Percentiles rank a stretch among this genome's conserved stretches.
phyloP scores from a whole-genome alignment of 2,888 invertebrate species.

The Eudemis profundana region DNA sequence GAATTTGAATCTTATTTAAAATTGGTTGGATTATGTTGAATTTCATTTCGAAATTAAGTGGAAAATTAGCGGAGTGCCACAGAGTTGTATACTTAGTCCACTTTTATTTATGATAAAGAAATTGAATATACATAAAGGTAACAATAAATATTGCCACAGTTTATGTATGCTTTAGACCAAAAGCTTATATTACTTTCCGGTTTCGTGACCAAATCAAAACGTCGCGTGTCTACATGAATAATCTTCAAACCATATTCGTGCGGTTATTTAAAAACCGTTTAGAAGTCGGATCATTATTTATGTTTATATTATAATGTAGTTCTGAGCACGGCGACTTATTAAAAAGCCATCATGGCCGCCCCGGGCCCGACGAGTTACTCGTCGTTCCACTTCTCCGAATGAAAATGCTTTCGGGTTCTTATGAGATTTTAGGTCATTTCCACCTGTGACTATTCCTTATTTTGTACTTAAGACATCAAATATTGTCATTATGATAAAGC shows the following conservation, averaged over 20 bases:
- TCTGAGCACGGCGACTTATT: constrained; percentile 56
- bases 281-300: constrained; percentile 37
- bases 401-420: constrained; percentile 42
- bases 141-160: too few species aligned
- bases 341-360: constrained; percentile 59
- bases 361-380: constrained; percentile 39
- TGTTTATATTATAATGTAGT: constrained; percentile 33
- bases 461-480: neutral
- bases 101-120: too few species aligned
- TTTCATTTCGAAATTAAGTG: neutral
- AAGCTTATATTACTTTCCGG: neutral
- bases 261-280: constrained; percentile 41
- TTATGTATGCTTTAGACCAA: too few species aligned
- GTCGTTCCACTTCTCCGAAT: constrained; percentile 41
- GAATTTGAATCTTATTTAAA: neutral
- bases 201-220: constrained; percentile 28
- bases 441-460: constrained; percentile 2
- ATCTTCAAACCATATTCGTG: constrained; percentile 18
- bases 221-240: constrained; percentile 24
- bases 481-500: neutral
- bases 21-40: neutral
- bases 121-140: too few species aligned
- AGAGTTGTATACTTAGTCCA: too few species aligned
- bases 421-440: constrained; percentile 35
- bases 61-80: too few species aligned